Percentiles rank a stretch among this genome's conserved stretches.
phyloP scores from a whole-genome alignment of 37 sponge, comb jelly and placozoan species.

The Cliona cf. orientalis region DNA sequence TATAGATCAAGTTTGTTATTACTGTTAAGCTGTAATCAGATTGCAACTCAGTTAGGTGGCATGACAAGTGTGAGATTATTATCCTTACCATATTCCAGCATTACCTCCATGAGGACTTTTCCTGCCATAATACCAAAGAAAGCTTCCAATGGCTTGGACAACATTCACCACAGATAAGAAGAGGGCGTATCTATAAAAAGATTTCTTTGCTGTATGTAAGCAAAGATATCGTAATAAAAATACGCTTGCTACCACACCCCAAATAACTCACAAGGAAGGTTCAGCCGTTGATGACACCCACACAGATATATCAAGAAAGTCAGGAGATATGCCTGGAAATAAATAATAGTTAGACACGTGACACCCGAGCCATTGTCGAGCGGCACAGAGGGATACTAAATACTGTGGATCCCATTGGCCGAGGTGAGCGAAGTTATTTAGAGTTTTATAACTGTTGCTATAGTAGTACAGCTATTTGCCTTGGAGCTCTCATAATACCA shows the following conservation, averaged over 20 bases:
- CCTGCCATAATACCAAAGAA: constrained; percentile 62
- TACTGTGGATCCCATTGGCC: too few relatives aligned
- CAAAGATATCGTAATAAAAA: background rate
- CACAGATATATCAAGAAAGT: constrained; percentile 43
- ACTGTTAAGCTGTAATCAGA: constrained; percentile 40
- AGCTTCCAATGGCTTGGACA: constrained; percentile 56
- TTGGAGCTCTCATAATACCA: too few relatives aligned
- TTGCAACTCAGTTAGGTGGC: too few relatives aligned
- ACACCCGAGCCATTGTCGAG: background rate
- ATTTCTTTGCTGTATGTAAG: constrained; percentile 61
- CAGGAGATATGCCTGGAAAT: constrained; percentile 47
- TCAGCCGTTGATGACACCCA: constrained; percentile 33
- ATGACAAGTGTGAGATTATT: background rate
- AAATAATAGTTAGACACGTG: background rate
- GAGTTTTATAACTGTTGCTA: too few relatives aligned
- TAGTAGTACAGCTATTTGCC: too few relatives aligned
- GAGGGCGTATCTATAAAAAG: constrained; percentile 73
- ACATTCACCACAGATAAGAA: constrained; percentile 61
- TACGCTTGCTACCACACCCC: background rate
- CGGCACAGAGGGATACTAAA: too few relatives aligned
- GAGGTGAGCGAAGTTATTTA: too few relatives aligned
- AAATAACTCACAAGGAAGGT: constrained; percentile 72
- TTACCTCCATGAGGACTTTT: constrained; percentile 6
- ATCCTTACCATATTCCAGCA: constrained; percentile 66
- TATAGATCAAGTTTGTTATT: constrained; percentile 56